A percentile compares a stretch with the other conserved stretches of the same genome.
Evolutionary conservation across 2,113 vertebrate genomes (phyloP).

Genomic region (Saimiri boliviensis): DNA sequence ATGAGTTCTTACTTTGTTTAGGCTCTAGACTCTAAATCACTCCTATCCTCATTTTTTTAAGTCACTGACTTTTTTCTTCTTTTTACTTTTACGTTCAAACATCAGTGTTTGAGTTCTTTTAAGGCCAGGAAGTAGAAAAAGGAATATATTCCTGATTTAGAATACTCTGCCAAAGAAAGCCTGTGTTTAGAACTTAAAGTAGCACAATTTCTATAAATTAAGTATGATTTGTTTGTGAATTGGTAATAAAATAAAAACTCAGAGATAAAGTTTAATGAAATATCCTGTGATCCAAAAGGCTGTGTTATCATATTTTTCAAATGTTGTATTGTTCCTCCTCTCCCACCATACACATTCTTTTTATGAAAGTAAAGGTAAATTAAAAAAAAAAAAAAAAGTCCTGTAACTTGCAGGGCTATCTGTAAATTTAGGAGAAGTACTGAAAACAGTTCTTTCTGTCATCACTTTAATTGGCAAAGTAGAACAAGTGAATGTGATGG

Average conservation of each 20-base stretch:
- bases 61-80: conserved; percentile 44
- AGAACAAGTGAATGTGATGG: conserved; percentile 18
- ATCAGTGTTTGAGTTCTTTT: conserved; percentile 18
- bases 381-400: not conserved
- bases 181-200: conserved; percentile 47
- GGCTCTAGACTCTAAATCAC: conserved; percentile 49
- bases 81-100: not conserved
- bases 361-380: conserved; percentile 8
- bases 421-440: conserved; percentile 9
- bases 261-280: conserved; percentile 46
- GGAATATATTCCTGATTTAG: conserved; percentile 56
- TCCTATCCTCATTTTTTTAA: conserved; percentile 51
- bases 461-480: conserved; percentile 13
- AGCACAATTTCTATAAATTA: not conserved
- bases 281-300: conserved; percentile 25
- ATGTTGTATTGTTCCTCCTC: not conserved
- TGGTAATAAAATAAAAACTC: conserved; percentile 44
- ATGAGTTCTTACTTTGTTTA: conserved; percentile 77
- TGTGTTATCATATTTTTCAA: conserved; percentile 25
- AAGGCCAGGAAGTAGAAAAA: conserved; percentile 54
- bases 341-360: not conserved
- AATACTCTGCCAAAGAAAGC: conserved; percentile 23
- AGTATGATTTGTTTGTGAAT: not conserved
- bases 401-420: not conserved
- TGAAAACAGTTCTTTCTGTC: conserved; percentile 6